Conservation (phyloP, 2,888 invertebrate genomes). For the Dione juno region DNA sequence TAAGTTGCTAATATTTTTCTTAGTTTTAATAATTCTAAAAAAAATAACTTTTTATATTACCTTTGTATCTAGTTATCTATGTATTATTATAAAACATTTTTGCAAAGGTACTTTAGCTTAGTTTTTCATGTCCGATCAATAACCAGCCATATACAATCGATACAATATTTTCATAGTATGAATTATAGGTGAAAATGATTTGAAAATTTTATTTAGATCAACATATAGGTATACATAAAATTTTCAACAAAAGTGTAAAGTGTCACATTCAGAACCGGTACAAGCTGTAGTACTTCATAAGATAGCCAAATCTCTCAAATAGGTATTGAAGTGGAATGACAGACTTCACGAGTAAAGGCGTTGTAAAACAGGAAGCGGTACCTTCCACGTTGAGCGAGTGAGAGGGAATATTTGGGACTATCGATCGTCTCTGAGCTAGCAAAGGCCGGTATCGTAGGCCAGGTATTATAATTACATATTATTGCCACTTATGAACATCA, state of each 20-base stretch:
- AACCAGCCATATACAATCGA: too few relatives aligned
- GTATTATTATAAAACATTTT: too few relatives aligned
- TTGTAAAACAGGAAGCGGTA: slow-evolving; percentile 44
- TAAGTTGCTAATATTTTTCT: too few relatives aligned
- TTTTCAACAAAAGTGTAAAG: not conserved
- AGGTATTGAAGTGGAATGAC: slow-evolving; percentile 27
- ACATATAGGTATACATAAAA: too few relatives aligned
- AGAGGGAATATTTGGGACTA: slow-evolving; percentile 49
- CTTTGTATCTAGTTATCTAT: too few relatives aligned
- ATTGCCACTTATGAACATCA: slow-evolving; percentile 13
- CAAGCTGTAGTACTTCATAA: slow-evolving; percentile 2
- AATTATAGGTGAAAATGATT: too few relatives aligned
- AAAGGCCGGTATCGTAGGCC: slow-evolving; percentile 40
- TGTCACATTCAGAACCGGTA: not conserved
- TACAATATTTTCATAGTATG: too few relatives aligned
- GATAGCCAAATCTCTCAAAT: slow-evolving; percentile 21
- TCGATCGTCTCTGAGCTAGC: slow-evolving; percentile 47
- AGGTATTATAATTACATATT: slow-evolving; percentile 45
- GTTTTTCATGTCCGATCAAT: too few relatives aligned
- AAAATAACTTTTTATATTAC: too few relatives aligned
- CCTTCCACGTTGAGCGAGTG: slow-evolving; percentile 44
- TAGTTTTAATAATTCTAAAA: too few relatives aligned
- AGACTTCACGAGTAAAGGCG: slow-evolving; percentile 33
- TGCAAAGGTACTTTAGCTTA: too few relatives aligned
- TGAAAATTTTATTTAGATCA: too few relatives aligned